These are phyloP conservation scores for Aradophagus sp. DNA, from an alignment of 1,140 invertebrate species.

Conservation along the genomic window DNA sequence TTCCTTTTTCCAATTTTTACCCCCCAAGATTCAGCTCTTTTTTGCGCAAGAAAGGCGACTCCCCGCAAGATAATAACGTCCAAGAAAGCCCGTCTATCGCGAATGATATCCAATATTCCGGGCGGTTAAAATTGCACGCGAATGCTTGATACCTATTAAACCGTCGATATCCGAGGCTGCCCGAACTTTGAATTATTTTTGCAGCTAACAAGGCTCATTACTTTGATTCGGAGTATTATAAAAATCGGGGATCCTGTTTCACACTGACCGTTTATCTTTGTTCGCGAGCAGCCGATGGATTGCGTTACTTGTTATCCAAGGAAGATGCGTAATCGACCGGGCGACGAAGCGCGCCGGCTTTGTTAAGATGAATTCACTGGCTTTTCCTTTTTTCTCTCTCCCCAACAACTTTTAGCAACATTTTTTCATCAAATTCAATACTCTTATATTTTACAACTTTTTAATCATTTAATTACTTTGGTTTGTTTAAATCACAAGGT, in stretches of 20 bases:
- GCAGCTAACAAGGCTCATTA: constrained; percentile 59
- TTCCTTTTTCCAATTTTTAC: no score
- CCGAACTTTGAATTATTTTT: constrained; percentile 54
- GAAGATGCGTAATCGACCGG: constrained; percentile 37
- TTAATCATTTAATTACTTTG: no score
- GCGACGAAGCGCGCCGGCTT: no score
- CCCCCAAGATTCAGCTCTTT: no score
- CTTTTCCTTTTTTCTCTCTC: no score
- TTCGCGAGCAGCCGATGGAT: constrained; percentile 31
- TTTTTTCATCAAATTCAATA: no score
- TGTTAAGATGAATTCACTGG: constrained; percentile 8
- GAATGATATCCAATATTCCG: constrained; percentile 17
- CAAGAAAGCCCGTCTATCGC: not conserved
- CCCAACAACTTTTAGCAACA: no score
- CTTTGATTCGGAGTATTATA: constrained; percentile 51
- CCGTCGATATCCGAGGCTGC: constrained; percentile 31
- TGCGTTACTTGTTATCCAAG: constrained; percentile 57
- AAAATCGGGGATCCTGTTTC: constrained; percentile 52
- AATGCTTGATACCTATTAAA: constrained; percentile 41
- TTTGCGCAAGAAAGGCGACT: no score
- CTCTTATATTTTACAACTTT: no score
- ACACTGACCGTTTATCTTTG: constrained; percentile 57
- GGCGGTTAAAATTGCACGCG: constrained; percentile 27
- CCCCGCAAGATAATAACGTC: not conserved
- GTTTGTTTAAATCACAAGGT: no score